Percentiles rank a stretch among this genome's conserved stretches.
phyloP scores from a whole-genome alignment of 1,140 invertebrate genomes.

The Platyscapa corneri region DNA sequence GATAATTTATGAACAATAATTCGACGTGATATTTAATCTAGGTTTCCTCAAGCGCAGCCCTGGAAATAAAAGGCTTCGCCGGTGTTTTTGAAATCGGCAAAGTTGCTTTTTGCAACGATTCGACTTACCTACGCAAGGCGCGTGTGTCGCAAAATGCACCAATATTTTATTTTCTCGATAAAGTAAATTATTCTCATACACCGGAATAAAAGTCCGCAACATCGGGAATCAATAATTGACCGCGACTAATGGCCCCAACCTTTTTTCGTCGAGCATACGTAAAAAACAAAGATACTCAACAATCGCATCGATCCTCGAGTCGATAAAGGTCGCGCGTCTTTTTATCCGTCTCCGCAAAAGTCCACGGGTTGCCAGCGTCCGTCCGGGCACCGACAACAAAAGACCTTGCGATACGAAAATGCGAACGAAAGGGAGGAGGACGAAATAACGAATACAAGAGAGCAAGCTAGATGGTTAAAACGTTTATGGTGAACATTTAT shows the following conservation, averaged over 20 bases:
- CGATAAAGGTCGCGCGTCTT: constrained; percentile 5
- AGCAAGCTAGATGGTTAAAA: constrained; percentile 23
- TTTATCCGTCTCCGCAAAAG: background rate
- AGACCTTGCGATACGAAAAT: background rate
- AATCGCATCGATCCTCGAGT: constrained; percentile 16
- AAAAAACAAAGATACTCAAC: background rate
- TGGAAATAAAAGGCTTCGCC: too few relatives aligned
- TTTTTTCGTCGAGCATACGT: background rate
- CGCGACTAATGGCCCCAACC: background rate
- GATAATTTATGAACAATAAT: too few relatives aligned
- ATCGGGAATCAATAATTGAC: background rate
- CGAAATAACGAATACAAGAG: constrained; percentile 27
- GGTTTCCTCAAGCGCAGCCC: too few relatives aligned
- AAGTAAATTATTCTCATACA: background rate
- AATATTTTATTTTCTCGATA: too few relatives aligned
- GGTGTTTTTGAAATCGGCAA: too few relatives aligned
- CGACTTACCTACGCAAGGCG: too few relatives aligned
- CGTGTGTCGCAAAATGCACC: too few relatives aligned
- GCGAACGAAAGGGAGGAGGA: background rate
- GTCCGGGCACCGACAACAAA: background rate
- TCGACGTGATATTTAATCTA: too few relatives aligned
- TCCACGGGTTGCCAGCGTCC: background rate
- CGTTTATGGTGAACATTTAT: constrained; percentile 23
- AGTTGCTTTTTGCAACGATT: too few relatives aligned
- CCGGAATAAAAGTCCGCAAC: background rate